Conservation (phyloP, 2,888 invertebrate species). For the Lasioglossum oenotherae region DNA sequence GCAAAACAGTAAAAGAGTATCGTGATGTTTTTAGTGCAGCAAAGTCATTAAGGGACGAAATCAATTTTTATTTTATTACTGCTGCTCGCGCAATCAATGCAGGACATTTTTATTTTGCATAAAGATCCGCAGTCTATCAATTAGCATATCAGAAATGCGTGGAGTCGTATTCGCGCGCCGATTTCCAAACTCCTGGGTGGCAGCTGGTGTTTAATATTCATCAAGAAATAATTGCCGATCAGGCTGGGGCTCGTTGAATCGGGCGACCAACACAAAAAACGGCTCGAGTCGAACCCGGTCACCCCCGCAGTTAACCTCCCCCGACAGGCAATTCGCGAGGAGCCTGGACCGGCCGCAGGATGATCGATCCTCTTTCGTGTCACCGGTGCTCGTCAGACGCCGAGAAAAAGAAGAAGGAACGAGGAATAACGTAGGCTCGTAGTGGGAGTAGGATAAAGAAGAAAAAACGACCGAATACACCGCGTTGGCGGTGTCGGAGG, state of each 20-base stretch:
- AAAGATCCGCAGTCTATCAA: background rate
- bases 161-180: background rate
- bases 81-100: too few relatives aligned
- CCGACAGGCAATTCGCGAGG: constrained; percentile 43
- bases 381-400: constrained; percentile 65
- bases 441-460: constrained; percentile 64
- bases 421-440: constrained; percentile 45
- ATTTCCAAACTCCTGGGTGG: constrained; percentile 11
- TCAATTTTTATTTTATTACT: too few relatives aligned
- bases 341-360: constrained; percentile 43
- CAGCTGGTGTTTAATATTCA: constrained; percentile 5
- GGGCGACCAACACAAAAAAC: constrained; percentile 19
- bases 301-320: constrained; percentile 23
- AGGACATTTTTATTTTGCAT: too few relatives aligned
- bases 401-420: constrained; percentile 30
- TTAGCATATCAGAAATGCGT: background rate
- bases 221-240: constrained; percentile 13
- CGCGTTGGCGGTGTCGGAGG: constrained; percentile 72
- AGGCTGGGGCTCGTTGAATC: background rate
- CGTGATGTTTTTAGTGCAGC: too few relatives aligned
- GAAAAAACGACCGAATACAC: constrained; percentile 61
- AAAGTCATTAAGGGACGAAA: too few relatives aligned
- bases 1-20: too few relatives aligned
- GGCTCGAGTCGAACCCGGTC: constrained; percentile 7
- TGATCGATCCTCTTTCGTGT: constrained; percentile 68